Base-by-base conservation (phyloP, 2,797 vertebrate species). In the Florisuga fusca region DNA sequence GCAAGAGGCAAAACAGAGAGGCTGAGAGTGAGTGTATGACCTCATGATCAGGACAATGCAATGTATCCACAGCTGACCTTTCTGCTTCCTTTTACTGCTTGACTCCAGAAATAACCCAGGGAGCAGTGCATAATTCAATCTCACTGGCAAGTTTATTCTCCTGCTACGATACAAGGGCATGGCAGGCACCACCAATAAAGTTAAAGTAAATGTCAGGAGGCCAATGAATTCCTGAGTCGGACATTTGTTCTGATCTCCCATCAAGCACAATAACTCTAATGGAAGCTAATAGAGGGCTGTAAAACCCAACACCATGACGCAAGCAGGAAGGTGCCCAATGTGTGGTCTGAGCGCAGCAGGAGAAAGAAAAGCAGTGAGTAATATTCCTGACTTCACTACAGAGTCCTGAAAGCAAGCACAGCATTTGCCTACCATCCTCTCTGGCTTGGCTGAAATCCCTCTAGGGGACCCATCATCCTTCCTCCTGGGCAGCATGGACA, bases 151-250 rank as follows among this genome's bases (percentile, higher is more conserved):
- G 91, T 96, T 93, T 91, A 93, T 96, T 93, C 76, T 50, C 79
- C 73, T 2, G 19, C 73, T 91, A 50, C 0, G 18, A 69, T 95
- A 81, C 1, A 9, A 94, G 89, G 91, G 87, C 87, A 97, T 22
- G 26, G 91, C 78, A 94, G 89, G 69, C 89, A 96, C 89, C 95
- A 86, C 91, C 94, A 96, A 94, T 93, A 96, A 93, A 95, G 89
- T 95, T 93, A 94, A 90, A 95, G 87, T 81, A 95, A 97, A 96
- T 94, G 96, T 96, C 95, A 94, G 80, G 48, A 93, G 95, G 85
- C 79, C 96, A 96, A 88, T 69, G 94, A 95, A 96, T 93, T 94
- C 91, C 94, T 90, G 94, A 94, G 82, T 59, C 6, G 5, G 93
- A 76, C 87, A 79, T 96, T 91, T 91, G 87, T 95, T 96, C 94